Base-by-base conservation (phyloP, 2,113 vertebrate genomes). In the Cryptomyrus ogoouensis region DNA sequence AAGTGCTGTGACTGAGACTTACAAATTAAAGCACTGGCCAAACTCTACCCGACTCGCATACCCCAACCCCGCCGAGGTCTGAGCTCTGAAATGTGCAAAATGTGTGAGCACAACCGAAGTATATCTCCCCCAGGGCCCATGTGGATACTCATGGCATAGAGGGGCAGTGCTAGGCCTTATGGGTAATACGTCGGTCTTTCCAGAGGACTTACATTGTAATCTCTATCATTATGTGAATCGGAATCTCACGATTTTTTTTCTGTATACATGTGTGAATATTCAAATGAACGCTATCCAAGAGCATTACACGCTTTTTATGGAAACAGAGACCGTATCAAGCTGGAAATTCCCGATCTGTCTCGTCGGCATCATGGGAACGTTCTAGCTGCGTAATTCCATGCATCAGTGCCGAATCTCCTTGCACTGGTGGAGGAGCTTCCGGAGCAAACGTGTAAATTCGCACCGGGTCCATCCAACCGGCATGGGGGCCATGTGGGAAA, bases 1-100 rank as follows among this genome's bases (percentile, higher is more conserved):
- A 58, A 74, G 77, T 88, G 90, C 88, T 90, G 89, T 87, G 90
- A 87, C 74, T 90, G 53, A n/a, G 88, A 89, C 88, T 91, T 90
- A 91, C 58, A 90, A 87, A 44, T 85, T 91, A 85, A 87, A 88
- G 58, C 39, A 44, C 13, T 39, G 15, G 62, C 80, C 74, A 90
- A 90, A 47, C 19, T 83, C 9, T 27, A 70, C 53, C 53, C 53
- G 19, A 13, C 35, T 19, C 35, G 0, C 13, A 3, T 5, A 6
- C 13, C 74, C 56, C 56, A n/a, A 24, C 56, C 56, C 24, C 9
- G 21, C 56, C 13, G 13, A 39, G 35, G 74, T 80, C 74, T 42
- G 35, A 80, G 17, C 74, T 39, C 74, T 42, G 74, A 80, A 77
- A 77, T 77, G 31, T 35, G 27, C 31, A 39, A 77, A 77, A 35